A percentile compares a stretch with the other conserved stretches of the same genome.
Evolutionary conservation across 2,888 invertebrate species (phyloP).

Genomic region (Sphaeridia pumilis): DNA sequence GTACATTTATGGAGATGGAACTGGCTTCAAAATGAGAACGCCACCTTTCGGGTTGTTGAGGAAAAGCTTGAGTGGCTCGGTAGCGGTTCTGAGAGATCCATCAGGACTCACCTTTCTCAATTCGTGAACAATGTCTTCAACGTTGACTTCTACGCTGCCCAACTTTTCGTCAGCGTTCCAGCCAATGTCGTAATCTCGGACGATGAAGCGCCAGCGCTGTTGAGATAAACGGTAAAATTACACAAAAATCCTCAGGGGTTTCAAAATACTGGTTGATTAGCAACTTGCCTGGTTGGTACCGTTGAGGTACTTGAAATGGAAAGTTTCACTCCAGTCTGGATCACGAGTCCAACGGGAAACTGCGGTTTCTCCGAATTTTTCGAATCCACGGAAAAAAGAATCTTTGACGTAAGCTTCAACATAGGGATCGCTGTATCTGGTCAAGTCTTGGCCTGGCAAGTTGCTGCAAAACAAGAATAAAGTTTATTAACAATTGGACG

Average conservation of each 20-base stretch:
- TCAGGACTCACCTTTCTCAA: not conserved
- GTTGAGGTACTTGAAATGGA: conserved; percentile 3
- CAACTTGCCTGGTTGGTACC: conserved; percentile 4
- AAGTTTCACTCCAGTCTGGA: conserved; percentile 3
- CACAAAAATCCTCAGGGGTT: not conserved
- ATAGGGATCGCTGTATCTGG: conserved; percentile 5
- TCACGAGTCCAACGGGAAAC: not conserved
- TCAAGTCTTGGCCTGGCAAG: not conserved
- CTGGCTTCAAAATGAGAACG: not conserved
- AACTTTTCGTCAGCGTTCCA: conserved; percentile 8
- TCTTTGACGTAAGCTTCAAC: conserved; percentile 3
- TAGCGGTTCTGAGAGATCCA: not conserved
- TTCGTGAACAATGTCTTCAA: conserved; percentile 3
- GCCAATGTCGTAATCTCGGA: conserved; percentile 8
- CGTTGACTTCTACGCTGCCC: conserved; percentile 6
- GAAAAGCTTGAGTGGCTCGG: conserved; percentile 3
- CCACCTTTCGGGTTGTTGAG: conserved; percentile 6
- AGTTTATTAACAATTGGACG: not conserved
- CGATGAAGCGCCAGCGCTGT: not conserved
- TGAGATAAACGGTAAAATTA: not conserved
- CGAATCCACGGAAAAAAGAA: not conserved
- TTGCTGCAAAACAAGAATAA: conserved; percentile 1
- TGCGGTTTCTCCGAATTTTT: conserved; percentile 4
- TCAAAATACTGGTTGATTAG: not conserved
- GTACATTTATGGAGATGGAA: not conserved